Evolutionary conservation across 2,113 vertebrate species (phyloP), one percentile per base, ranked within the genome.

Genomic region (Atrichornis clamosus): DNA sequence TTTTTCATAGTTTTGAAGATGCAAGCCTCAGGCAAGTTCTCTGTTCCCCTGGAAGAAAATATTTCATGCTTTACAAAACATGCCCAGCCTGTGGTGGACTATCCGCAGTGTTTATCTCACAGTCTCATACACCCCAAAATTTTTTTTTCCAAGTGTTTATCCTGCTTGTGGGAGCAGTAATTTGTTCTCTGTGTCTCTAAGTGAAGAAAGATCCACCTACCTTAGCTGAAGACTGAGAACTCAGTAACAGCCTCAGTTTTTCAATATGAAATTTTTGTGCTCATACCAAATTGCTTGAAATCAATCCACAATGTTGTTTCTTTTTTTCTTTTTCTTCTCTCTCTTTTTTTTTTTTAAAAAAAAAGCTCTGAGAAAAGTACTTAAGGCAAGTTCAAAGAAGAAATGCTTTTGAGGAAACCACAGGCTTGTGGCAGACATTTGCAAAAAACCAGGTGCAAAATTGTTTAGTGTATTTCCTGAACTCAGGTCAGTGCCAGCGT

Each of bases 371-470:
- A 86, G 72, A 63, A 89, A 90, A 92, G 77, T 70, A 65, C 30
- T 75, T 78, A 78, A 58, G n/a, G 39, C 72, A 86, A 92, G 55
- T 88, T 93, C 72, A 96, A 95, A 97, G 95, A 79, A 84, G 55
- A 90, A 93, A 95, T 86, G 60, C 89, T 96, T 90, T 90, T 97
- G 91, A 95, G 95, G 92, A 95, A 95, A 93, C 94, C 84, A 65
- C 87, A 94, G 70, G 59, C 82, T 94, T 70, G 78, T 95, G 84
- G 63, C 84, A 95, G 87, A 62, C 67, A 47, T 83, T 90, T 80
- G 35, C 70, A 67, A 85, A 87, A 91, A 83, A 75, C 75, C 70
- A 90, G 70, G 59, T 95, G 75, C 18, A 1, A 69, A 93, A 95
- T 33, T 83, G 63, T 85, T 91, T 13, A 26, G 83, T 70, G 63